Evolutionary conservation across 2,113 vertebrate species (phyloP).

Genomic region (Sapayoa aenigma): DNA sequence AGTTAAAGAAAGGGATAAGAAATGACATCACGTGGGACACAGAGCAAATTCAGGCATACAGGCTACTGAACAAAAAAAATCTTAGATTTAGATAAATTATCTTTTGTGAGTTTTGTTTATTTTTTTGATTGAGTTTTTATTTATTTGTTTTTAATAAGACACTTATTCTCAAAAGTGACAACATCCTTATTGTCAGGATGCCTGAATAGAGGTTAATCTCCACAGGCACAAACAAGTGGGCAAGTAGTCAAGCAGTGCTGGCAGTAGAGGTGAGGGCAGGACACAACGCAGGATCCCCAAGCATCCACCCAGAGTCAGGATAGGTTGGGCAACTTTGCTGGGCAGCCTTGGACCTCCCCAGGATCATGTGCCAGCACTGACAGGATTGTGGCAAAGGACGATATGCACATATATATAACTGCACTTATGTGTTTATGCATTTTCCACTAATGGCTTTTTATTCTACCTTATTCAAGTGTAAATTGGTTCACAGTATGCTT

Average conservation of each 20-base stretch:
- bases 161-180: background rate
- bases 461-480: background rate
- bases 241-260: background rate
- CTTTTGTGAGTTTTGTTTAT: background rate
- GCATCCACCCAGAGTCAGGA: fast-evolving
- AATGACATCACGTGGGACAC: background rate
- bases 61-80: background rate
- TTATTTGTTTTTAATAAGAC: background rate
- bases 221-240: background rate
- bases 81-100: background rate
- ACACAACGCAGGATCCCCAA: background rate
- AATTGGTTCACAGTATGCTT: background rate
- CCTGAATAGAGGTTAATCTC: background rate
- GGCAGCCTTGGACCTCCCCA: background rate
- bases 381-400: background rate
- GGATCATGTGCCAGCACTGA: background rate
- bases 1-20: background rate
- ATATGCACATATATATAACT: background rate
- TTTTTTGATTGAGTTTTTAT: background rate
- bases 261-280: fast-evolving
- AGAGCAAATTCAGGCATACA: background rate
- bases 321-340: background rate
- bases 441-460: background rate
- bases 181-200: background rate
- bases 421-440: background rate